phyloP scores from a whole-genome alignment of 2,797 vertebrate genomes.

The Leptodactylus fallax region DNA sequence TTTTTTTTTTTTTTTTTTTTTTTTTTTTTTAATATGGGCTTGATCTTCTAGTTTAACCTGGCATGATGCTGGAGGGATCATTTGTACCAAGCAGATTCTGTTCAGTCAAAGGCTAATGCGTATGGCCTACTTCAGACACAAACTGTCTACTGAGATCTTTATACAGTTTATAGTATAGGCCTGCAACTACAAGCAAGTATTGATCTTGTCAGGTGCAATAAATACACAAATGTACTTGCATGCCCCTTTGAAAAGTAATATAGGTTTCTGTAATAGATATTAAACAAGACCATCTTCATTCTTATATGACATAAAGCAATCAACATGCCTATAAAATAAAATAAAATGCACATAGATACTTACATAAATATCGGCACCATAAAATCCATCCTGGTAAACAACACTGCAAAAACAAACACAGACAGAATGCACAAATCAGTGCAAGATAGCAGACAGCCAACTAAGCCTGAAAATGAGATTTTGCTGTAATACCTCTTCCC shows the following conservation, averaged over 20 bases:
- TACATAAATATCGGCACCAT: constrained; percentile 99
- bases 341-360: constrained; percentile 76
- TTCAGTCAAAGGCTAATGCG: too few relatives aligned
- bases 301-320: not conserved
- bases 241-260: not conserved
- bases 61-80: too few relatives aligned
- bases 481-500: not conserved
- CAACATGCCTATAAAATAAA: not conserved
- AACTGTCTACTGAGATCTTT: not conserved
- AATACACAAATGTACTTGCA: not conserved
- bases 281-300: not conserved
- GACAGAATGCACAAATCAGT: constrained; percentile 86
- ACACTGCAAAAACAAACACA: constrained; percentile 90
- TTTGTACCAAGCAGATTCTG: too few relatives aligned
- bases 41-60: too few relatives aligned
- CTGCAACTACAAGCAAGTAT: not conserved
- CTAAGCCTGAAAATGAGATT: constrained; percentile 67
- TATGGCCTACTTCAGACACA: too few relatives aligned
- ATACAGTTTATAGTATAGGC: too few relatives aligned
- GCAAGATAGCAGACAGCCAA: constrained; percentile 84
- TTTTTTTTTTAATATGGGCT: too few relatives aligned
- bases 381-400: constrained; percentile 98
- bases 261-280: not conserved
- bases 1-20: too few relatives aligned
- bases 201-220: not conserved